Evolutionary conservation across 2,888 invertebrate genomes (phyloP).

Genomic region (Papilio gigon): DNA sequence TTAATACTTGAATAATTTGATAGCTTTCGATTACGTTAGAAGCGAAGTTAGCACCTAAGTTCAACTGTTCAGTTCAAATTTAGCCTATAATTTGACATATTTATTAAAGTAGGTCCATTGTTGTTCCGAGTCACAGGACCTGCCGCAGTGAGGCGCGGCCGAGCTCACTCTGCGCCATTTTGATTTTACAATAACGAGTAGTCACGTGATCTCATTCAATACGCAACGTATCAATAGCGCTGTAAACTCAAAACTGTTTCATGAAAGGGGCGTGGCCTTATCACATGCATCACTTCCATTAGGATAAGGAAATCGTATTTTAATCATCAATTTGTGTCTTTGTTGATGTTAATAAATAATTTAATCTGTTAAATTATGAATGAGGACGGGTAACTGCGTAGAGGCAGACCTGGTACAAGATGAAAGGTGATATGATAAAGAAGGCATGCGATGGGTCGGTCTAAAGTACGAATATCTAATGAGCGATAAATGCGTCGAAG

Average conservation of each 20-base stretch:
- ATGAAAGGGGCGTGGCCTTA: neutral
- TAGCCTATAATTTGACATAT: neutral
- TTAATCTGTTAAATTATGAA: no score
- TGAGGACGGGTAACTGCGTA: no score
- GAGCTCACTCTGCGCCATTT: neutral
- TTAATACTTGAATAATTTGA: neutral
- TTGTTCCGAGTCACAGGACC: no score
- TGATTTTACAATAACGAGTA: neutral
- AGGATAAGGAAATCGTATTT: neutral
- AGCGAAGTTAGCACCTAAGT: no score
- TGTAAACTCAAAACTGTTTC: conserved; percentile 3
- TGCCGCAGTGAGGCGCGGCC: conserved; percentile 12
- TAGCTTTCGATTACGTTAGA: no score
- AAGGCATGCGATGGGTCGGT: no score
- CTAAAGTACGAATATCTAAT: no score
- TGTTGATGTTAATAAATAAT: no score
- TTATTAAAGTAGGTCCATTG: neutral
- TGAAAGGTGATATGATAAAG: no score
- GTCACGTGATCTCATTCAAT: conserved; percentile 14
- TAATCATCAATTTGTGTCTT: neutral
- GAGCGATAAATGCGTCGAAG: no score
- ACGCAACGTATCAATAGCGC: neutral
- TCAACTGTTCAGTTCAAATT: no score
- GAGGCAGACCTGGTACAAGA: no score
- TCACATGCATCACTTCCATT: neutral